Evolutionary conservation across 2,797 vertebrate species (phyloP).

Genomic region (Sebastes matsubarae): DNA sequence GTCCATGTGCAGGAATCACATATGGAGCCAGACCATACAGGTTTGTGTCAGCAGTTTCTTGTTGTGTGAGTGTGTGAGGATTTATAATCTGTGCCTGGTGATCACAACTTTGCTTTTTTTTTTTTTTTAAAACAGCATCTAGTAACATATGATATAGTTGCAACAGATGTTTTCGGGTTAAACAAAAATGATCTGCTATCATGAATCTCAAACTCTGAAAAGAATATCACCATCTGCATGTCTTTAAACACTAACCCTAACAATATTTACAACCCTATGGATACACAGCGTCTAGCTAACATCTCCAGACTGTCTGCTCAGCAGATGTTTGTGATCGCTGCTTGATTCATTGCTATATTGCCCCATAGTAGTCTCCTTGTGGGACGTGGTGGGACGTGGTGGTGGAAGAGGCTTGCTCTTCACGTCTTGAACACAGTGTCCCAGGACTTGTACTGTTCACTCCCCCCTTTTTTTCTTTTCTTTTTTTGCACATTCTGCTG

Average conservation of each 20-base stretch:
- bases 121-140: background rate
- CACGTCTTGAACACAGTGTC: constrained; percentile 45
- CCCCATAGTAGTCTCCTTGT: background rate
- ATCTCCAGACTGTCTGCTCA: background rate
- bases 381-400: background rate
- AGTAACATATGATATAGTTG: background rate
- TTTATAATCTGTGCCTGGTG: background rate
- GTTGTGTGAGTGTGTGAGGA: background rate
- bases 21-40: constrained; percentile 42
- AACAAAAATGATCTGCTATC: background rate
- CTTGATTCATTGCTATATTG: constrained; percentile 2
- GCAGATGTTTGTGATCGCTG: constrained; percentile 15
- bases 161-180: background rate
- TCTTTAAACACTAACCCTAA: background rate
- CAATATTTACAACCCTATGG: background rate
- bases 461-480: background rate
- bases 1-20: constrained; percentile 24
- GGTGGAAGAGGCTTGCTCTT: background rate
- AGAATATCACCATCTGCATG: background rate
- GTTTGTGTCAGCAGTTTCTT: constrained; percentile 41
- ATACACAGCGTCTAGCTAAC: background rate
- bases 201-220: too few relatives aligned
- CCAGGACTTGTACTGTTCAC: constrained; percentile 10
- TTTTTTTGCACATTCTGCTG: background rate
- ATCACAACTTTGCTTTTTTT: background rate